Evolutionary conservation across 2,113 vertebrate genomes (phyloP).

Genomic region (Tychaedon coryphoeus): DNA sequence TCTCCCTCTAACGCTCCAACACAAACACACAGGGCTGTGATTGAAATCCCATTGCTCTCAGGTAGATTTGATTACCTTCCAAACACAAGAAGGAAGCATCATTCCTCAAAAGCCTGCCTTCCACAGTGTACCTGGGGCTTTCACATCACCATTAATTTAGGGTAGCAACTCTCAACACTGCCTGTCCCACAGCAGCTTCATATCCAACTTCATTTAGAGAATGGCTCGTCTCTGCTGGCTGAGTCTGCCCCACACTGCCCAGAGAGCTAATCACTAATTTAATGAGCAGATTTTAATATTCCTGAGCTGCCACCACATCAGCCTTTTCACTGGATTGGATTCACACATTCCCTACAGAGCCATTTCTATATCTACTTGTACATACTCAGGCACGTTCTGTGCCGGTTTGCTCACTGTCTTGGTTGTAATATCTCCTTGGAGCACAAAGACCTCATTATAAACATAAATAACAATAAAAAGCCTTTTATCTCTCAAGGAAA

Average conservation of each 20-base stretch:
- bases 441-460: not conserved
- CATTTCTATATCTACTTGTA: not conserved
- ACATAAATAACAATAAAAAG: not conserved
- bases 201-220: conserved; percentile 18
- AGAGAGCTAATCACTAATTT: not conserved
- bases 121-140: not conserved
- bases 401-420: not conserved
- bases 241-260: not conserved
- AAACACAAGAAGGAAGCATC: not conserved
- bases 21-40: not conserved
- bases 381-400: not conserved
- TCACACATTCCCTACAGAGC: not conserved
- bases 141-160: conserved; percentile 23
- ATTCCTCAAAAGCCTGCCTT: conserved; percentile 31
- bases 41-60: conserved; percentile 13
- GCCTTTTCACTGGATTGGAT: not conserved
- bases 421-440: not conserved
- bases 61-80: conserved; percentile 29
- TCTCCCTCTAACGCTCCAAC: not conserved
- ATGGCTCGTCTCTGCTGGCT: not conserved
- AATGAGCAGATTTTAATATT: conserved; percentile 12
- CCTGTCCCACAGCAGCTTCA: not conserved
- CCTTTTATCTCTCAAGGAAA: not conserved
- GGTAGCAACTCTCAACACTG: not conserved
- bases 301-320: not conserved